Evolutionary conservation across 2,888 invertebrate genomes (phyloP).

Genomic region (Eilema depressum): DNA sequence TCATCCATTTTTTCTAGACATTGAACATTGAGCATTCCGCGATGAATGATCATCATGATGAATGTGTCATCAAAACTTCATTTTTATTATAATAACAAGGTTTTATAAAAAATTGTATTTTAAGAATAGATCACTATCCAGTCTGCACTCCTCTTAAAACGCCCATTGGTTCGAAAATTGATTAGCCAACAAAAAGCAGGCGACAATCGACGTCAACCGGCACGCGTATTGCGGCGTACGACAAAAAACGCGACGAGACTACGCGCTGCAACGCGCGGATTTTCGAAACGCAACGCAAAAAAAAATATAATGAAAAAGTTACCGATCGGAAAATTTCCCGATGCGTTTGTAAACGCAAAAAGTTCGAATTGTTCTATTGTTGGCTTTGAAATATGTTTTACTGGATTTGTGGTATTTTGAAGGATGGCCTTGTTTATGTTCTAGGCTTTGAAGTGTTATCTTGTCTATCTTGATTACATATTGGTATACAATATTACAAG

Average conservation of each 20-base stretch:
- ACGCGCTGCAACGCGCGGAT: conserved; percentile 48
- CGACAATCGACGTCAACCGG: conserved; percentile 58
- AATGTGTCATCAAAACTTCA: not conserved
- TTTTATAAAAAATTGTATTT: not conserved
- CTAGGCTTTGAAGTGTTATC: not conserved
- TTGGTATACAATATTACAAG: not conserved
- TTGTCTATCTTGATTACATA: not conserved
- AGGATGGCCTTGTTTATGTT: not conserved
- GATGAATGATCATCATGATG: too few relatives aligned
- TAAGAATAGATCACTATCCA: conserved; percentile 37
- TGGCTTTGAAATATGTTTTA: conserved; percentile 29
- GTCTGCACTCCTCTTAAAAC: conserved; percentile 49
- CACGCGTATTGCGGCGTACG: conserved; percentile 63
- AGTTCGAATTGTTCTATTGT: conserved; percentile 46
- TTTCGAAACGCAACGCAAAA: conserved; percentile 52
- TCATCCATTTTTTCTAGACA: not conserved
- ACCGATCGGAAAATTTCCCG: conserved; percentile 43
- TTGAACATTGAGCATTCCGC: too few relatives aligned
- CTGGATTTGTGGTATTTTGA: conserved; percentile 15
- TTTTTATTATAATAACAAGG: not conserved
- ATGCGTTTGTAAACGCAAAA: conserved; percentile 48
- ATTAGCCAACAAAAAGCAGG: conserved; percentile 66
- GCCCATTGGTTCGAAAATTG: conserved; percentile 59
- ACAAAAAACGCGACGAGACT: conserved; percentile 49
- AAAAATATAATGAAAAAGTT: conserved; percentile 46